Percentiles rank a stretch among this genome's conserved stretches.
phyloP scores from a whole-genome alignment of 2,797 vertebrate genomes.

The Mareca penelope region DNA sequence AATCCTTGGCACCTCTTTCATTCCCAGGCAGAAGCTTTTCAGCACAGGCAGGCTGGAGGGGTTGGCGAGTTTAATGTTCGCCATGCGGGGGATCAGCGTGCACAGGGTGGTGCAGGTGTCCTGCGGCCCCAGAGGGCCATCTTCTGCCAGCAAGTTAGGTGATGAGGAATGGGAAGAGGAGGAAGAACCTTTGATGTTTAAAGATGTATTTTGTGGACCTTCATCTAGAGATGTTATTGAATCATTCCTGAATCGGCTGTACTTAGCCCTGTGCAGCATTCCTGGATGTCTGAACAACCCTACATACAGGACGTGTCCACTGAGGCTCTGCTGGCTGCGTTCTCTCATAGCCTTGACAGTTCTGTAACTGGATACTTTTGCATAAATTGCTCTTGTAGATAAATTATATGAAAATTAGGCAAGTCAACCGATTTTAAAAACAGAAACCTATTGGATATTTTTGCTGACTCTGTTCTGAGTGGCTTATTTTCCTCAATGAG shows the following conservation, averaged over 20 bases:
- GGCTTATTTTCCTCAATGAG: slow-evolving; percentile 25
- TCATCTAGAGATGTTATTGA: slow-evolving; percentile 87
- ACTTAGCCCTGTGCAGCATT: slow-evolving; percentile 93
- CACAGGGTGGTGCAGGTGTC: slow-evolving; percentile 82
- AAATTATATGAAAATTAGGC: slow-evolving; percentile 16
- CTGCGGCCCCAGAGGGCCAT: slow-evolving; percentile 72
- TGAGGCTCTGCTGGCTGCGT: slow-evolving; percentile 72
- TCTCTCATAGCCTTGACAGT: slow-evolving; percentile 87
- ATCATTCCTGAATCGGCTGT: slow-evolving; percentile 91
- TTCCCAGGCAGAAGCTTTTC: slow-evolving; percentile 82
- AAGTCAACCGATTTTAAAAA: slow-evolving; percentile 36
- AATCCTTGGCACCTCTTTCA: slow-evolving; percentile 75
- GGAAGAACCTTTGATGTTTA: slow-evolving; percentile 75
- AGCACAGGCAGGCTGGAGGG: slow-evolving; percentile 78
- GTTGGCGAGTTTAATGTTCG: slow-evolving; percentile 85
- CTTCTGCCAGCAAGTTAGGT: slow-evolving; percentile 69
- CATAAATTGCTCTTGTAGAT: slow-evolving; percentile 56
- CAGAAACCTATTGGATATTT: slow-evolving; percentile 22
- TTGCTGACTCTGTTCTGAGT: neutral
- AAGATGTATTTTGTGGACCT: slow-evolving; percentile 67
- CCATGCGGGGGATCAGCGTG: slow-evolving; percentile 87
- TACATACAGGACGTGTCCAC: slow-evolving; percentile 77
- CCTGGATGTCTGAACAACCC: slow-evolving; percentile 80
- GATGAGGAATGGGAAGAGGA: slow-evolving; percentile 72
- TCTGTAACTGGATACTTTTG: slow-evolving; percentile 48